phyloP scores from a whole-genome alignment of 2,888 invertebrate genomes.

The Trichacis sp. region DNA sequence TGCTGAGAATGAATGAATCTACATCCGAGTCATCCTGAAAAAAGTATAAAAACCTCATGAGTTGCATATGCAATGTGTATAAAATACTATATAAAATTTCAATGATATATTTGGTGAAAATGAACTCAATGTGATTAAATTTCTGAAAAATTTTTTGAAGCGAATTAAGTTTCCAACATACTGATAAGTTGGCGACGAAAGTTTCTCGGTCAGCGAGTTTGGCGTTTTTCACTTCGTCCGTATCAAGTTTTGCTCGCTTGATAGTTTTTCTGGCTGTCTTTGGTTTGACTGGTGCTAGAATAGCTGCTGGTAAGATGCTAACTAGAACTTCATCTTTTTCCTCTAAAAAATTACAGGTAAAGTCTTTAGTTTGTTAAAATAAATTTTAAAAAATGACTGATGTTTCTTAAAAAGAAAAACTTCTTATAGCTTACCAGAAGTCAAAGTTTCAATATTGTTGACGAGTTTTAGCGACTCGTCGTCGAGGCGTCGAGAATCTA shows the following conservation, averaged over 20 bases:
- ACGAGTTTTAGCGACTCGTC: background rate
- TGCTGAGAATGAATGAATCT: background rate
- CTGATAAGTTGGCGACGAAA: background rate
- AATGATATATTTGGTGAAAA: too few species aligned
- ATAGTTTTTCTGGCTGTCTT: background rate
- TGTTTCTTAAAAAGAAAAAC: too few species aligned
- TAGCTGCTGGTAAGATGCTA: background rate
- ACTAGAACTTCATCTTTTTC: background rate
- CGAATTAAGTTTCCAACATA: background rate
- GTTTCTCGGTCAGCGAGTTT: conserved; percentile 5
- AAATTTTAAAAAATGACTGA: too few species aligned
- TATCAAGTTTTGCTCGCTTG: conserved; percentile 1
- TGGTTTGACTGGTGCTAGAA: background rate
- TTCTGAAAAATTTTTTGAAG: too few species aligned
- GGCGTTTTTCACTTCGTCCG: conserved; percentile 1
- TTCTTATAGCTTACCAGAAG: background rate
- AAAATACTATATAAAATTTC: too few species aligned
- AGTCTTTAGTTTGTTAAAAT: too few species aligned
- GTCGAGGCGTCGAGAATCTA: background rate
- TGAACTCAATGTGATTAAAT: too few species aligned
- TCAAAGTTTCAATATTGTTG: conserved; percentile 1
- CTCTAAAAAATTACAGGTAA: conserved; percentile 1
- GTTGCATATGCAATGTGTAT: too few species aligned
- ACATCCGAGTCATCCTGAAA: background rate
- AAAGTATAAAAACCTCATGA: background rate